Evolutionary conservation across 2,888 invertebrate genomes (phyloP), one percentile per base, ranked within the genome.

Genomic region (Pseudanteris insignis): DNA sequence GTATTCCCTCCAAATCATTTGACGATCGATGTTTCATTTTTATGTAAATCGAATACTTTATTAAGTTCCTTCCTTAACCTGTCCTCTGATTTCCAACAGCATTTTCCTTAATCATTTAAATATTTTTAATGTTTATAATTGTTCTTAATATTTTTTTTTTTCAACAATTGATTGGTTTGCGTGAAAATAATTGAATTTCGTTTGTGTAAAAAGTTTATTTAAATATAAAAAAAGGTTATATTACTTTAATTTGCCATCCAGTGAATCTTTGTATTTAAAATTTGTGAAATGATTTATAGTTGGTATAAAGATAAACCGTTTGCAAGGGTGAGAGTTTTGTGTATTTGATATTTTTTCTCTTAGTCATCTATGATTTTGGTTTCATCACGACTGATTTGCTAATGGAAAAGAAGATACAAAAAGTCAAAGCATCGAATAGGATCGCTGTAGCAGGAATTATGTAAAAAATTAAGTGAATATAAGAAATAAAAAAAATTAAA

Each of bases 391-490:
- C 33, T 40, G 50, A 38, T 40, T 40, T n/a, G 26, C 13, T 41
- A 21, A 43, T 28, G 18, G n/a, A 37, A 57, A 40, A 7, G 24
- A 33, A 40, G 14, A 37, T 38, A 34, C 36, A 12, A 41, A 59
- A 15, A 12, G 43, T 29, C 50, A 53, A 34, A 64, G 61, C 73
- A 72, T 73, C 58, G 75, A 76, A 73, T 76, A 72, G 76, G 63
- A 71, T 75, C 75, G 75, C 69, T 71, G 44, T 64, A 71, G 75
- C 73, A 72, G 71, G 72, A 66, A 66, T 30, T 26, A 38, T 29
- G 4, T 25, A 13, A 30, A 5, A 44, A 30, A 38, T 9, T 36
- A 34, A 36, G 5, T 37, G 47, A 32, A 7, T 30, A 30, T 48
- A 40, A 48, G 14, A 14, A n/a, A 26, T 12, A 21, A 9, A 21